A percentile compares a stretch with the other conserved stretches of the same genome.
These are phyloP conservation scores for Arctia plantaginis DNA, from an alignment of 2,888 invertebrate genomes.

Conservation along the genomic window DNA sequence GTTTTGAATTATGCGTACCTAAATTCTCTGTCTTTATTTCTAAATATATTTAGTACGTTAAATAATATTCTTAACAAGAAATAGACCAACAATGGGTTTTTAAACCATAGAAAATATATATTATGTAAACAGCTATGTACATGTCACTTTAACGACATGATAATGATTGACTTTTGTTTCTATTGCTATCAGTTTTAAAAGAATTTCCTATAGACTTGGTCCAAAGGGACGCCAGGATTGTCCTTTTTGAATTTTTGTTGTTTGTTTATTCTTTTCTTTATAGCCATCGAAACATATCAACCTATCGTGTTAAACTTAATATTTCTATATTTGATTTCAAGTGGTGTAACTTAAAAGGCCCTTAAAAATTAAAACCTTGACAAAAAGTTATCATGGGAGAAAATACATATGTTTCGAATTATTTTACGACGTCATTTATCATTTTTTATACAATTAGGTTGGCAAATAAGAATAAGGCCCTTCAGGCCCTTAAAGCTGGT, in stretches of 20 bases:
- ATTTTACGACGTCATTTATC: background rate
- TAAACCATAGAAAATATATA: too few relatives aligned
- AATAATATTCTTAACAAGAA: too few relatives aligned
- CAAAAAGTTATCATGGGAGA: background rate
- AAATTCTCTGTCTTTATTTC: too few relatives aligned
- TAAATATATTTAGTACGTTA: too few relatives aligned
- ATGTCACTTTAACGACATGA: background rate
- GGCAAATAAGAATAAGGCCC: background rate
- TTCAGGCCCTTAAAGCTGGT: background rate
- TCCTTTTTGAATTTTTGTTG: background rate
- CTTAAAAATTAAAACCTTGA: background rate
- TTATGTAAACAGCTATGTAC: background rate
- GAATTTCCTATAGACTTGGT: background rate
- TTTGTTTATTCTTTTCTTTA: background rate
- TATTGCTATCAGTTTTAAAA: background rate
- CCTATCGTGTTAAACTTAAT: background rate
- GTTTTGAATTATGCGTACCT: too few relatives aligned
- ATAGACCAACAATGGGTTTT: too few relatives aligned
- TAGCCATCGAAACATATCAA: background rate
- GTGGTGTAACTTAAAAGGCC: background rate
- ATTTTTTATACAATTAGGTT: background rate
- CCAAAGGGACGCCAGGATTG: background rate
- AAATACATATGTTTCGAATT: background rate
- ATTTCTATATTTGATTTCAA: background rate
- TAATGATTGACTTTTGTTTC: background rate